phyloP scores from a whole-genome alignment of 1,140 invertebrate species.

The Aphelenchoides avenae region DNA sequence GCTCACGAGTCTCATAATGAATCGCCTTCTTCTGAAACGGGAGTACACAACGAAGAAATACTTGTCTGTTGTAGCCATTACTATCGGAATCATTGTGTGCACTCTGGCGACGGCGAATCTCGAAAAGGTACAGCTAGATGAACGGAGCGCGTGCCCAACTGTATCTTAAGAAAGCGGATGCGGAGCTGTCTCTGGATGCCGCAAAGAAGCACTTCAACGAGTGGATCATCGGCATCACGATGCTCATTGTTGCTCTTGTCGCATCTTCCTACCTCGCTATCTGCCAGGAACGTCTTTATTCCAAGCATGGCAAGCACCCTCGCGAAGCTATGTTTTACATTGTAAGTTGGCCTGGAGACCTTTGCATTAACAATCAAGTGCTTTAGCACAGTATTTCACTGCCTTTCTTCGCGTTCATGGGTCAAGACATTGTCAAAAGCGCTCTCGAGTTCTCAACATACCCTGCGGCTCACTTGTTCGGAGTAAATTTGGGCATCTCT shows the following conservation, averaged over 20 bases:
- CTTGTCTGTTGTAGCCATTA: slow-evolving; percentile 84
- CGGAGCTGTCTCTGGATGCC: slow-evolving; percentile 44
- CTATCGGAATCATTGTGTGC: slow-evolving; percentile 81
- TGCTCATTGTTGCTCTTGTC: slow-evolving; percentile 82
- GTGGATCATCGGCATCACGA: slow-evolving; percentile 69
- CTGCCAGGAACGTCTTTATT: slow-evolving; percentile 85
- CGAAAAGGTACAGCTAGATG: slow-evolving; percentile 32
- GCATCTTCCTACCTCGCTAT: slow-evolving; percentile 92
- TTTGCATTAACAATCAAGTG: background rate
- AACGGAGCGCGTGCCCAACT: background rate
- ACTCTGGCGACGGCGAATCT: slow-evolving; percentile 73
- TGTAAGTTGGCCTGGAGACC: slow-evolving; percentile 60
- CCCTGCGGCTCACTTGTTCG: slow-evolving; percentile 40
- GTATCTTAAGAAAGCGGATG: slow-evolving; percentile 26
- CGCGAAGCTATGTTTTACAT: slow-evolving; percentile 89
- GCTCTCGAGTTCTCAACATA: slow-evolving; percentile 61
- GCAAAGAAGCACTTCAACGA: slow-evolving; percentile 52
- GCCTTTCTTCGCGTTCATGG: slow-evolving; percentile 75
- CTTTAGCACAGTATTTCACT: slow-evolving; percentile 75
- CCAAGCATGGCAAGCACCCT: slow-evolving; percentile 83
- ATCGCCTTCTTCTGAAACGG: slow-evolving; percentile 80
- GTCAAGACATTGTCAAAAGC: slow-evolving; percentile 73
- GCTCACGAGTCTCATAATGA: slow-evolving; percentile 92
- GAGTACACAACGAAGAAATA: slow-evolving; percentile 79
- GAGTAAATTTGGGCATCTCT: slow-evolving; percentile 66